Conservation (phyloP, 2,888 invertebrate species). For the Julus scanicus region DNA sequence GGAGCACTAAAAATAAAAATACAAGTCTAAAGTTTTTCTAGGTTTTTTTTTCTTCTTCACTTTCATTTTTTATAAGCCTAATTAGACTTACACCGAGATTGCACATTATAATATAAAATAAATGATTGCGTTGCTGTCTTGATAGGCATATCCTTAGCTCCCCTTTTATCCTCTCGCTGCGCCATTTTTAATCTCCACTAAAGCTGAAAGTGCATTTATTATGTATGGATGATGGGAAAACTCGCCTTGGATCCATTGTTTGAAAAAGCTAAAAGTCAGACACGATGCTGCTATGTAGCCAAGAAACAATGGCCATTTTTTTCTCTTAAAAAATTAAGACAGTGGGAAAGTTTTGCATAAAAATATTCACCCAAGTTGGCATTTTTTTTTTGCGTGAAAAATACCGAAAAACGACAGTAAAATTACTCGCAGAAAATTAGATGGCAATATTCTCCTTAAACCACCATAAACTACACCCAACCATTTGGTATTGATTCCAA, state of each 20-base stretch:
- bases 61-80: background rate
- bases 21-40: background rate
- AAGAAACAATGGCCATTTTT: slow-evolving; percentile 13
- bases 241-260: slow-evolving; percentile 1
- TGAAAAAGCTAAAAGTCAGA: background rate
- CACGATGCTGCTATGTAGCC: background rate
- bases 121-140: background rate
- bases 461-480: background rate
- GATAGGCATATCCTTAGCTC: slow-evolving; percentile 8
- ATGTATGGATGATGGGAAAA: slow-evolving; percentile 11
- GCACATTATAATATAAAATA: slow-evolving; percentile 10
- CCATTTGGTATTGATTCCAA: background rate
- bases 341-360: slow-evolving; percentile 5
- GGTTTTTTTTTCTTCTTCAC: background rate
- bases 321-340: background rate
- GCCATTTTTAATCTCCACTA: slow-evolving; percentile 19
- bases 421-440: background rate
- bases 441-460: background rate
- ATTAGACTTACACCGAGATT: slow-evolving; percentile 19
- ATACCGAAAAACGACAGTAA: background rate
- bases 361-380: background rate
- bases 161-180: slow-evolving; percentile 4
- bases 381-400: background rate
- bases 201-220: slow-evolving; percentile 19
- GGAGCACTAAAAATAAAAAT: background rate